Evolutionary conservation across 2,797 vertebrate genomes (phyloP).

Genomic region (Tamandua tetradactyla): DNA sequence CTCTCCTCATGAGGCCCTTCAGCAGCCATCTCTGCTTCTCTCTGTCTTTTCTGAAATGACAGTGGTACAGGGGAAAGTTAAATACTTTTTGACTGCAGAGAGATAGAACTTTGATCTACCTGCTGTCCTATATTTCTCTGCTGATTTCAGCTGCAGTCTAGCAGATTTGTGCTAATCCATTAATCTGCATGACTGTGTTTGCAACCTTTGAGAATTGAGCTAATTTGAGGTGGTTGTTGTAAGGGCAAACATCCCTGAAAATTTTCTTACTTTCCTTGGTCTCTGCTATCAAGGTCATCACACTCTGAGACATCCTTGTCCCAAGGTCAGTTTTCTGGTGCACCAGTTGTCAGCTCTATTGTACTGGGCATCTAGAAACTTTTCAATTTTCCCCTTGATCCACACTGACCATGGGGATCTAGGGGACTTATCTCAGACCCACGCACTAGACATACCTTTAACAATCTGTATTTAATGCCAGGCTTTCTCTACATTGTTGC

Average conservation of each 20-base stretch:
- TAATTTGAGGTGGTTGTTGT: neutral
- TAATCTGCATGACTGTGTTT: neutral
- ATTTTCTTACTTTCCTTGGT: neutral
- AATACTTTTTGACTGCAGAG: neutral
- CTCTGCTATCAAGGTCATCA: neutral
- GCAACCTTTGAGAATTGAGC: neutral
- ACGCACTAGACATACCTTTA: neutral
- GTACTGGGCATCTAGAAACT: neutral
- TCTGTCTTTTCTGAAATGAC: neutral
- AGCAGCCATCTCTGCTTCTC: neutral
- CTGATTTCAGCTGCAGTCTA: neutral
- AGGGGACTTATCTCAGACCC: neutral
- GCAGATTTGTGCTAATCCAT: neutral
- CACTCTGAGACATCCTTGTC: neutral
- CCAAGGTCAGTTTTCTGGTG: neutral
- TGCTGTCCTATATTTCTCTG: neutral
- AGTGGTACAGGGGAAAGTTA: neutral
- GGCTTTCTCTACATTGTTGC: neutral
- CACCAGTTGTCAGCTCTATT: neutral
- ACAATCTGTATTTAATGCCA: neutral
- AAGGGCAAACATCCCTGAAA: neutral
- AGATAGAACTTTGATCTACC: neutral
- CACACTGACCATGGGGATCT: neutral
- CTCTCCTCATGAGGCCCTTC: neutral
- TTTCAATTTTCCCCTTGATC: neutral